A percentile compares a stretch with the other conserved stretches of the same genome.
Evolutionary conservation across 53 echinoderm and acorn worm species (phyloP).

Genomic region (Henricia sp.): DNA sequence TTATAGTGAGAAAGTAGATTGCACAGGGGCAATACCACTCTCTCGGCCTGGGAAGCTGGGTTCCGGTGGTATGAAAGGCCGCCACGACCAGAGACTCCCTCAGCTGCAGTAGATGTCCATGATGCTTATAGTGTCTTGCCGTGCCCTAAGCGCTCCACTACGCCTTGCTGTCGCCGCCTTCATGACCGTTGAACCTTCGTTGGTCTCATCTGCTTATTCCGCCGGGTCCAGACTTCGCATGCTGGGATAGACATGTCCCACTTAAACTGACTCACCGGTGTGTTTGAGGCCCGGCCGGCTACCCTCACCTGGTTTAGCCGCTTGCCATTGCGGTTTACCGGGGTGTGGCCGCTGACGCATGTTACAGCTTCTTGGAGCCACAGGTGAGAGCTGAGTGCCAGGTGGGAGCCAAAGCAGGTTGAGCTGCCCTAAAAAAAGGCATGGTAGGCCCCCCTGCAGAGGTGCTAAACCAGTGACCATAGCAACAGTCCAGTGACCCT

Average conservation of each 20-base stretch:
- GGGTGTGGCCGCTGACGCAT: conserved; percentile 31
- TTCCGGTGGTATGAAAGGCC: conserved; percentile 29
- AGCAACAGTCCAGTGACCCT: no score
- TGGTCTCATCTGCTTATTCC: conserved; percentile 11
- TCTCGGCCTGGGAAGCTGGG: conserved; percentile 43
- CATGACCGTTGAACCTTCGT: conserved; percentile 1
- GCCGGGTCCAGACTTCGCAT: conserved; percentile 22
- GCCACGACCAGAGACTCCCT: conserved; percentile 41
- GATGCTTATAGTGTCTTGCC: conserved; percentile 28
- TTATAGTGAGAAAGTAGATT: conserved; percentile 15
- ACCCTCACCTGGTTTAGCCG: conserved; percentile 45
- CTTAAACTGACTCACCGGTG: background rate
- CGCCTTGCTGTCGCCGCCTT: conserved; percentile 28
- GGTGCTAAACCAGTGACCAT: no score
- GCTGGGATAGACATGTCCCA: conserved; percentile 17
- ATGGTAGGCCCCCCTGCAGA: conserved; percentile 23
- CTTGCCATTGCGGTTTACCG: conserved; percentile 23
- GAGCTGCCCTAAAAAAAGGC: background rate
- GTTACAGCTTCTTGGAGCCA: conserved; percentile 33
- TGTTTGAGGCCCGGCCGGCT: background rate
- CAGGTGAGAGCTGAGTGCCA: conserved; percentile 40
- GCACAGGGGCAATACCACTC: conserved; percentile 50
- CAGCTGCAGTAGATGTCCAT: conserved; percentile 56
- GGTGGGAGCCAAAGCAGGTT: conserved; percentile 18
- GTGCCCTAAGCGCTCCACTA: conserved; percentile 38